phyloP scores from a whole-genome alignment of 2,888 invertebrate genomes.

The Noctua pronuba region DNA sequence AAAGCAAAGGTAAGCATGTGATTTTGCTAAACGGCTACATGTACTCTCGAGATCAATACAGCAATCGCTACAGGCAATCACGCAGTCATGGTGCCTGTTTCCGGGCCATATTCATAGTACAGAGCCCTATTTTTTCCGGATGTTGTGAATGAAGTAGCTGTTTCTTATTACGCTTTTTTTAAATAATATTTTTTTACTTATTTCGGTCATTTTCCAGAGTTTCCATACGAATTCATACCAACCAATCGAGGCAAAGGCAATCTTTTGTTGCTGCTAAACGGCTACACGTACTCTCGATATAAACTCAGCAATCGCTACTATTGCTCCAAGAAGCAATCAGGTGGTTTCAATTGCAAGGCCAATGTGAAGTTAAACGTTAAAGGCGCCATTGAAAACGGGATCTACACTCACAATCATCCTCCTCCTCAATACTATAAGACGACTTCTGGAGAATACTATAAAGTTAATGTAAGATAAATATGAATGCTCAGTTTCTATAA shows the following conservation, averaged over 20 bases:
- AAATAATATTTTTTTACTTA: neutral
- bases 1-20: neutral
- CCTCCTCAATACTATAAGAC: slow-evolving; percentile 10
- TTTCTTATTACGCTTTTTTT: neutral
- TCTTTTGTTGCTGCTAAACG: slow-evolving; percentile 57
- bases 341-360: slow-evolving; percentile 46
- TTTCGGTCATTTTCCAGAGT: slow-evolving; percentile 6
- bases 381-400: slow-evolving; percentile 3
- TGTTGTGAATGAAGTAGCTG: neutral
- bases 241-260: slow-evolving; percentile 48
- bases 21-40: neutral
- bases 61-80: neutral
- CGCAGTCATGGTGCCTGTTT: neutral
- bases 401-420: slow-evolving; percentile 14
- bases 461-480: neutral
- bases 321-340: slow-evolving; percentile 56
- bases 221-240: slow-evolving; percentile 57
- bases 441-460: slow-evolving; percentile 1
- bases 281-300: slow-evolving; percentile 62
- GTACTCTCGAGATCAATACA: neutral
- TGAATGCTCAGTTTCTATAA: neutral
- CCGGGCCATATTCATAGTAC: neutral
- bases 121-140: too few species aligned
- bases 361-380: slow-evolving; percentile 45
- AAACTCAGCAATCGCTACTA: slow-evolving; percentile 52